Evolutionary conservation across 2,113 vertebrate genomes (phyloP).

Genomic region (Zosterops pallidus): DNA sequence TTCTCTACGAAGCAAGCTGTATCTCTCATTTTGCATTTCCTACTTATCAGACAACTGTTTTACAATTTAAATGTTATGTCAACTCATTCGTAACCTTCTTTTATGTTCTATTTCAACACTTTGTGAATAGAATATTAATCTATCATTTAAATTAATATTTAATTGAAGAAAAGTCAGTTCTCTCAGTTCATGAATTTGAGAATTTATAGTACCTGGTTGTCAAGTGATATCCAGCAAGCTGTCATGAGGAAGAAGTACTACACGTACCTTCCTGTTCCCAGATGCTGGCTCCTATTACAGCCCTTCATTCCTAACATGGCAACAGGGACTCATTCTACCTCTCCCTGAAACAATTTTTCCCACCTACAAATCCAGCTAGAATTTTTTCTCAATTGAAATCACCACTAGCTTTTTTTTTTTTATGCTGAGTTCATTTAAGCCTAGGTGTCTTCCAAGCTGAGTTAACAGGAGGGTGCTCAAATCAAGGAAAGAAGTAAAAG

Average conservation of each 20-base stretch:
- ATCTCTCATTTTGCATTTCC: background rate
- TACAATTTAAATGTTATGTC: constrained; percentile 2
- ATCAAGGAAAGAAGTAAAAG: background rate
- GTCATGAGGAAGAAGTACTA: background rate
- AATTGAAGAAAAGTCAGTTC: background rate
- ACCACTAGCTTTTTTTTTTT: background rate
- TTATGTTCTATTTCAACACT: background rate
- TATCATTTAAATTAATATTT: background rate
- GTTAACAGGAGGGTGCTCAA: background rate
- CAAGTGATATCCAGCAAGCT: background rate
- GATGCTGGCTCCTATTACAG: background rate
- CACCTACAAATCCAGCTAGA: background rate
- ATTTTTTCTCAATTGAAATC: background rate
- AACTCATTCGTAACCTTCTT: background rate
- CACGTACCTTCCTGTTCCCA: background rate
- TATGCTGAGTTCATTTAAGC: background rate
- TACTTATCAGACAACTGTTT: background rate
- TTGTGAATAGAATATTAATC: background rate
- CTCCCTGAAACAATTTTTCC: background rate
- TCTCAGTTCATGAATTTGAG: background rate
- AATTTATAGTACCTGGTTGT: background rate
- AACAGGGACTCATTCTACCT: background rate
- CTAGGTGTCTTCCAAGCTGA: background rate
- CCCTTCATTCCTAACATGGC: background rate
- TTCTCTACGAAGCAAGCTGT: background rate